Base-by-base conservation (phyloP, 1,140 invertebrate genomes). In the Periplaneta americana region DNA sequence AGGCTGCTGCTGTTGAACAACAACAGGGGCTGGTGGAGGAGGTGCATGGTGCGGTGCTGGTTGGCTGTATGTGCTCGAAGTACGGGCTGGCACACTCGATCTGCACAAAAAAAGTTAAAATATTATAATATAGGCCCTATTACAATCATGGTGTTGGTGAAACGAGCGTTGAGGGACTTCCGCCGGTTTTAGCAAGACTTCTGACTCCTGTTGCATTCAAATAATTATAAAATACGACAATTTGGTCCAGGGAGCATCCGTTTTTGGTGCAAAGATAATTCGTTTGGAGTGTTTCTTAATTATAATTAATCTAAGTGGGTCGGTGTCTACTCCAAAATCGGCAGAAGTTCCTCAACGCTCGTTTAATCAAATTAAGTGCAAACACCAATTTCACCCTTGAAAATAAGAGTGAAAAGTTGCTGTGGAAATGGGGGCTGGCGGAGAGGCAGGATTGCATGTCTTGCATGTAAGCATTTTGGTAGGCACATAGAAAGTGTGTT, bases 1-100 rank as follows among this genome's bases (percentile, higher is more conserved):
- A n/a, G 94, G 92, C 74, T 91, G 91, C 82, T 92, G 90, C 18
- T 91, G 90, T 8, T 91, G 88, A 80, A 90, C 86, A 86, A 89
- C 88, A 80, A 83, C 85, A 17, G 90, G 87, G 36, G 89, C 87
- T 34, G 91, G 87, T 66, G 90, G 89, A 79, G 90, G 88, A 15
- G 87, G 87, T 11, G 90, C 88, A 75, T 88, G 85, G 75, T 90
- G 89, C 34, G 92, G 90, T 34, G 91, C 88, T 83, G 87, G 82
- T 80, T 78, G 82, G 79, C 80, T 83, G 85, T 82, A 86, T 85
- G 86, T 84, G 37, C 86, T 85, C n/a, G 85, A 83, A 34, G 87
- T 80, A 35, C 86, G 85, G 3, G 86, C 85, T 34, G 87, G 85
- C 8, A 86, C 83, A 75, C 87, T 83, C 82, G 86, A 84, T 22